phyloP scores from a whole-genome alignment of 1,140 invertebrate genomes.

The Panulirus ornatus region DNA sequence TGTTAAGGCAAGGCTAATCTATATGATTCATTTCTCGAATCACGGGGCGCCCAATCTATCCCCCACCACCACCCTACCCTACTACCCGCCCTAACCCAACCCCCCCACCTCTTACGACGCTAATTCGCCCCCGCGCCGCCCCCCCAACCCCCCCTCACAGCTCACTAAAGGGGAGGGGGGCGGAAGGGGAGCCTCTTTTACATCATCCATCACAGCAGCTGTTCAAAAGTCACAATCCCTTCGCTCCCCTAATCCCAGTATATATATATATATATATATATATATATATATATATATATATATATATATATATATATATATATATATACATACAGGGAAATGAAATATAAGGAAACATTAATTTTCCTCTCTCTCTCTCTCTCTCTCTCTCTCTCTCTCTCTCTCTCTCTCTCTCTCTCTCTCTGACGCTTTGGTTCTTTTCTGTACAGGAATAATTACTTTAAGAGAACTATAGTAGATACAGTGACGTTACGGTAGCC shows the following conservation, averaged over 20 bases:
- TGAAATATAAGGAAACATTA: background rate
- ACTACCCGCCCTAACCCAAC: too few species aligned
- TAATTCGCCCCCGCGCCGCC: too few species aligned
- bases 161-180: too few species aligned
- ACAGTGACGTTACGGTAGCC: too few species aligned
- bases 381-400: constrained; percentile 17
- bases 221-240: too few species aligned
- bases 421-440: background rate
- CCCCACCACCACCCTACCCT: too few species aligned
- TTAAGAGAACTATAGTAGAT: background rate
- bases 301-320: background rate
- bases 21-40: background rate
- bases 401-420: constrained; percentile 17
- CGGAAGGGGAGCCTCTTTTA: too few species aligned
- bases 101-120: too few species aligned
- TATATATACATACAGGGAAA: background rate
- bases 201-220: too few species aligned
- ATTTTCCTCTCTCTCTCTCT: constrained; percentile 3
- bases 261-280: constrained; percentile 9
- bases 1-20: background rate
- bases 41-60: background rate
- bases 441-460: background rate
- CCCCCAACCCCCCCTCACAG: too few species aligned
- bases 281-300: constrained; percentile 12
- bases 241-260: too few species aligned